Percentiles rank a stretch among this genome's conserved stretches.
Conservation (phyloP, 2,113 vertebrate genomes). For the Pholis gunnellus region DNA sequence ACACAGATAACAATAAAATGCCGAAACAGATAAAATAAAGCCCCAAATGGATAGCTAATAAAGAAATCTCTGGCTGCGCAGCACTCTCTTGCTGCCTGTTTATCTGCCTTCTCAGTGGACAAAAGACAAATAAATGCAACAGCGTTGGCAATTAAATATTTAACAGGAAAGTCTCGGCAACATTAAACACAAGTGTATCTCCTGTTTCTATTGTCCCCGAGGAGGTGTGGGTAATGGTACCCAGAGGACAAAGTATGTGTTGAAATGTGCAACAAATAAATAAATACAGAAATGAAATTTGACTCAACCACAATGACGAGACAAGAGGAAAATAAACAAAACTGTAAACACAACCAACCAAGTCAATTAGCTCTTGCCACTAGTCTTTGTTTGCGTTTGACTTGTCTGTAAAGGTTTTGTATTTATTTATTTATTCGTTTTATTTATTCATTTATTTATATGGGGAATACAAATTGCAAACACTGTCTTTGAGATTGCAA, state of each 20-base stretch:
- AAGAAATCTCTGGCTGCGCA: constrained; percentile 25
- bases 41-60: background rate
- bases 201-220: background rate
- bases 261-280: background rate
- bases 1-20: background rate
- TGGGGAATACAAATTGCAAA: constrained; percentile 1
- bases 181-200: constrained; percentile 23
- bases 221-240: constrained; percentile 34
- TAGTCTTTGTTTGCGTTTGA: background rate
- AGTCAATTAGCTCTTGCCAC: background rate
- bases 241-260: constrained; percentile 17
- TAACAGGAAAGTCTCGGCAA: constrained; percentile 23
- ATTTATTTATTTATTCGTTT: background rate
- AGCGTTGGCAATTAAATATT: constrained; percentile 49
- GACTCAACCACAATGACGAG: background rate
- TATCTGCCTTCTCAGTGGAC: constrained; percentile 33
- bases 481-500: background rate
- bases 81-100: constrained; percentile 22
- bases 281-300: background rate
- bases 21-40: background rate
- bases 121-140: constrained; percentile 36
- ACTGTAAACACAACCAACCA: background rate
- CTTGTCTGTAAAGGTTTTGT: background rate
- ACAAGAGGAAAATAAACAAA: background rate
- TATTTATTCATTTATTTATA: background rate